phyloP scores from a whole-genome alignment of 2,888 invertebrate genomes.

The Adelognathus sp. region DNA sequence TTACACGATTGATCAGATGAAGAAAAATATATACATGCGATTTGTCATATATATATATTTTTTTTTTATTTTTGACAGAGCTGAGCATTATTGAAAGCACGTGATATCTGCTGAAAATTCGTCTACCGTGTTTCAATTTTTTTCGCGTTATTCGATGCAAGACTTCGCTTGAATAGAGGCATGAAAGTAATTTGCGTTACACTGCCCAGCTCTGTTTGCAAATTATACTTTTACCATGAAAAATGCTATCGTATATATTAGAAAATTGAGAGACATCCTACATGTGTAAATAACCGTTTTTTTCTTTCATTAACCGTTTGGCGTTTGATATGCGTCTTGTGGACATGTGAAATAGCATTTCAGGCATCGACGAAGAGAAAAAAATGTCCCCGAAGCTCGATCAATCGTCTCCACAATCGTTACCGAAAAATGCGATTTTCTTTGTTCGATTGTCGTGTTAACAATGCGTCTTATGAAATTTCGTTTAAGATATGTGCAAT shows the following conservation, averaged over 20 bases:
- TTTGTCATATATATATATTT: no score
- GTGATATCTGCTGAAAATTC: no score
- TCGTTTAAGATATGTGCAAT: neutral
- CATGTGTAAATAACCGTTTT: neutral
- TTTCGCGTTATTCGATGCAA: no score
- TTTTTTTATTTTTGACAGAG: no score
- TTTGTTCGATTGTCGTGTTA: neutral
- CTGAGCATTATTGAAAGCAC: no score
- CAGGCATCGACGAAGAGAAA: neutral
- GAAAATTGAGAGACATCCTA: neutral
- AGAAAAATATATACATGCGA: no score
- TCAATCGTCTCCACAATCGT: neutral
- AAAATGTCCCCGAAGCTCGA: slow-evolving; percentile 3
- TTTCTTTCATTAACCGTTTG: slow-evolving; percentile 12
- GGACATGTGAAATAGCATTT: neutral
- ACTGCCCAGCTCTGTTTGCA: no score
- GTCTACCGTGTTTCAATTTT: no score
- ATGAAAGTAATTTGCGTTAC: no score
- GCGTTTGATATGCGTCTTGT: neutral
- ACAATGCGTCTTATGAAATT: neutral
- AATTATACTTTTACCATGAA: no score
- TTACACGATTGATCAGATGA: neutral
- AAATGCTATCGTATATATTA: no score
- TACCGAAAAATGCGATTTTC: neutral
- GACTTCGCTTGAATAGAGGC: no score